Evolutionary conservation across 2,113 vertebrate genomes (phyloP).

Genomic region (Rhinogobius similis): DNA sequence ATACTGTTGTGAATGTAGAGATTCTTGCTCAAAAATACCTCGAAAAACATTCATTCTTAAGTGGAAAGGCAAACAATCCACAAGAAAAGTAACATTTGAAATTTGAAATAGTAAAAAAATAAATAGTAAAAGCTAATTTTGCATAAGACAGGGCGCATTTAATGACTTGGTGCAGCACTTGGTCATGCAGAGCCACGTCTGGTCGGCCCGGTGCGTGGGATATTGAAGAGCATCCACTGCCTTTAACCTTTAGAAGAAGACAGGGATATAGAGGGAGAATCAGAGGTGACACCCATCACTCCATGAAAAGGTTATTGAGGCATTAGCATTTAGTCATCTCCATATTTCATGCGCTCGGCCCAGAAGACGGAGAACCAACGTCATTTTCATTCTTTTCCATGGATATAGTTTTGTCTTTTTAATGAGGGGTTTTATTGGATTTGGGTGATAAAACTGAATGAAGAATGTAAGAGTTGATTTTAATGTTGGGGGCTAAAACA

Average conservation of each 20-base stretch:
- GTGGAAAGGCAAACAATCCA: too few relatives aligned
- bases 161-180: conserved; percentile 8
- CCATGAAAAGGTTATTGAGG: conserved; percentile 69
- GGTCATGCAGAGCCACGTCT: conserved; percentile 28
- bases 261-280: conserved; percentile 36
- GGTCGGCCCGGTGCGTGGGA: conserved; percentile 16
- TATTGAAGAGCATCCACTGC: conserved; percentile 29
- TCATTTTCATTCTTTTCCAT: background rate
- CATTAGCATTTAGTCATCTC: conserved; percentile 66
- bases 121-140: too few relatives aligned
- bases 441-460: background rate
- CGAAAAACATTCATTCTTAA: too few relatives aligned
- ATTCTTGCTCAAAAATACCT: too few relatives aligned
- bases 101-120: too few relatives aligned
- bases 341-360: conserved; percentile 52
- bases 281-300: conserved; percentile 64
- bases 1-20: too few relatives aligned
- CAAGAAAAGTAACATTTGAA: too few relatives aligned
- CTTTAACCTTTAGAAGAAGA: conserved; percentile 71
- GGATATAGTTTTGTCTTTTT: background rate
- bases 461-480: background rate
- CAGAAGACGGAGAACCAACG: conserved; percentile 33
- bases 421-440: background rate
- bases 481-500: background rate
- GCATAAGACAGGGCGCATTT: background rate